Conservation (phyloP, 2,888 invertebrate genomes). For the Penaeus monodon region DNA sequence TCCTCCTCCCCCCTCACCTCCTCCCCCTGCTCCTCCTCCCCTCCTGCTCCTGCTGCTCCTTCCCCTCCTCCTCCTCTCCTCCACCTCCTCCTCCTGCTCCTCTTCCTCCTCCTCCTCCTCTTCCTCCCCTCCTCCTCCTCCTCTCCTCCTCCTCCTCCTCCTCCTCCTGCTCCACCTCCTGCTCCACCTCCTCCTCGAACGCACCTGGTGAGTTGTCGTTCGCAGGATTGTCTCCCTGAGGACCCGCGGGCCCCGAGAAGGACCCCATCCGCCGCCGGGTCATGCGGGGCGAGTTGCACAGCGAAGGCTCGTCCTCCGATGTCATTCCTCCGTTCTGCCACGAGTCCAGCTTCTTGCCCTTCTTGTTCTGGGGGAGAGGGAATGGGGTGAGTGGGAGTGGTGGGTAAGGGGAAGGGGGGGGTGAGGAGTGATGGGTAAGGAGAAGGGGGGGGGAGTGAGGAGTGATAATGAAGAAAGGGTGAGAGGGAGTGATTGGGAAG, state of each 20-base stretch:
- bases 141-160: too few relatives aligned
- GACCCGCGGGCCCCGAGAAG: constrained; percentile 72
- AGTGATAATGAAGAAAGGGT: not conserved
- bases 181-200: too few relatives aligned
- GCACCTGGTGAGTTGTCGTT: constrained; percentile 67
- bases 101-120: too few relatives aligned
- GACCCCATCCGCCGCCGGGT: constrained; percentile 79
- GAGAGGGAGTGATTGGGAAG: too few relatives aligned
- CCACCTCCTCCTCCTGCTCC: too few relatives aligned
- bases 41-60: too few relatives aligned
- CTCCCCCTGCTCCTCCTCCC: too few relatives aligned
- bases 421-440: not conserved
- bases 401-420: not conserved
- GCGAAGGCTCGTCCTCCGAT: constrained; percentile 77
- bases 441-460: not conserved
- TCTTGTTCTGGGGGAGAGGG: constrained; percentile 31
- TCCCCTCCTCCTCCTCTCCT: too few relatives aligned
- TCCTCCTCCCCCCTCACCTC: too few relatives aligned
- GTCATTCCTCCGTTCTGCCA: constrained; percentile 68
- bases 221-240: constrained; percentile 64
- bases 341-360: constrained; percentile 60
- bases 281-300: constrained; percentile 78
- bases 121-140: too few relatives aligned
- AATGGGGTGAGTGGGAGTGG: too few relatives aligned
- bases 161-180: too few relatives aligned